Evolutionary conservation across 2,888 invertebrate species (phyloP).

Genomic region (Penaeus monodon): DNA sequence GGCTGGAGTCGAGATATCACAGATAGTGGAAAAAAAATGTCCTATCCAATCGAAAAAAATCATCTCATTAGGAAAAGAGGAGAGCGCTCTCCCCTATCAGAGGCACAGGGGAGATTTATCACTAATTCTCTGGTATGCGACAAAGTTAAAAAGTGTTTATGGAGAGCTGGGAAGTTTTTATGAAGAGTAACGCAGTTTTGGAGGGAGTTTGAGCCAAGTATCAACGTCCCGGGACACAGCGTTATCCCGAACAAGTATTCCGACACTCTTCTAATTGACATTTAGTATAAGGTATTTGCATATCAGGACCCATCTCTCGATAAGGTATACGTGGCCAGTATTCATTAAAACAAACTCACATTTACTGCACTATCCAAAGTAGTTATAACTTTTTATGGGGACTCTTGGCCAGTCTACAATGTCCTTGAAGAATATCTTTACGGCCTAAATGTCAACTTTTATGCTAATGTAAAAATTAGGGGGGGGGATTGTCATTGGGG

Average conservation of each 20-base stretch:
- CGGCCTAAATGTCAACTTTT: slow-evolving; percentile 47
- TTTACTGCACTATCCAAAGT: slow-evolving; percentile 24
- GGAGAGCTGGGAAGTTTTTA: slow-evolving; percentile 18
- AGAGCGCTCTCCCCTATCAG: slow-evolving; percentile 9
- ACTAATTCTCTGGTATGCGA: slow-evolving; percentile 29
- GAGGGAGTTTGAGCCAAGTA: slow-evolving; percentile 29
- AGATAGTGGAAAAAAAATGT: slow-evolving; percentile 21
- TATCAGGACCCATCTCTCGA: slow-evolving; percentile 49
- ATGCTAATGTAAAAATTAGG: slow-evolving; percentile 52
- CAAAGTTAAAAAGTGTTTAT: slow-evolving; percentile 33
- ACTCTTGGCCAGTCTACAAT: slow-evolving; percentile 13
- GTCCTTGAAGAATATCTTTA: slow-evolving; percentile 41
- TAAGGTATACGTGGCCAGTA: slow-evolving; percentile 31
- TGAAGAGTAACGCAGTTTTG: slow-evolving; percentile 8
- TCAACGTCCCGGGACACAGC: slow-evolving; percentile 2
- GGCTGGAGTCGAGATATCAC: background rate
- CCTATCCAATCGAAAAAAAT: slow-evolving; percentile 43
- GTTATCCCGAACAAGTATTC: slow-evolving; percentile 44
- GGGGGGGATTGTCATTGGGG: slow-evolving; percentile 38
- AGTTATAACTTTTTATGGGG: slow-evolving; percentile 33
- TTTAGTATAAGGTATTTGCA: slow-evolving; percentile 50
- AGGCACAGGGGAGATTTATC: slow-evolving; percentile 35
- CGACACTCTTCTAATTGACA: slow-evolving; percentile 37
- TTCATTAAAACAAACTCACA: slow-evolving; percentile 42
- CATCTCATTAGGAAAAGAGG: slow-evolving; percentile 44